phyloP scores from a whole-genome alignment of 2,797 vertebrate species.

The Tenualosa ilisha region DNA sequence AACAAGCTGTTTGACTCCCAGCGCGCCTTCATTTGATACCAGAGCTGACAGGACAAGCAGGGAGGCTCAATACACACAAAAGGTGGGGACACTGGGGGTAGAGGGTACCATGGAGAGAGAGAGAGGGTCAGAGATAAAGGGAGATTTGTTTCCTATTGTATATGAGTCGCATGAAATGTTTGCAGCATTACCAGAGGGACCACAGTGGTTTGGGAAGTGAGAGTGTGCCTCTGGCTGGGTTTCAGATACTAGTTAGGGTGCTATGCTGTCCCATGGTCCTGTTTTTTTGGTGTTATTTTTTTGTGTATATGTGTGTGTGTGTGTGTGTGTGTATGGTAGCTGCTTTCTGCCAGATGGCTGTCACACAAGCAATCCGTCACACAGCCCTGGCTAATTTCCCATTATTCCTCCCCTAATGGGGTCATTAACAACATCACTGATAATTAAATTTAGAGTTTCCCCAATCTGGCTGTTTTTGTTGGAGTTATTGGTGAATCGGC shows the following conservation, averaged over 20 bases:
- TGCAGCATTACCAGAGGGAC: conserved; percentile 34
- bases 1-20: conserved; percentile 40
- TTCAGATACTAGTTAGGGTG: conserved; percentile 42
- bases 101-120: neutral
- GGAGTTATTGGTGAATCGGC: conserved; percentile 57
- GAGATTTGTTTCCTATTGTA: conserved; percentile 21
- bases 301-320: conserved; percentile 36
- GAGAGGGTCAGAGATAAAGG: neutral
- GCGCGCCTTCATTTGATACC: conserved; percentile 35
- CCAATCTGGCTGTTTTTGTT: conserved; percentile 67
- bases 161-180: conserved; percentile 32
- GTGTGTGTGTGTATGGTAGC: neutral
- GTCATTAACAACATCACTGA: conserved; percentile 76
- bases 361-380: conserved; percentile 71
- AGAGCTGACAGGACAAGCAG: conserved; percentile 35
- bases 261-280: conserved; percentile 32
- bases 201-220: conserved; percentile 42
- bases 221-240: conserved; percentile 52
- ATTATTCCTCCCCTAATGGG: conserved; percentile 78
- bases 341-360: conserved; percentile 74
- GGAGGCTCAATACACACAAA: conserved; percentile 36
- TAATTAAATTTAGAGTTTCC: conserved; percentile 69
- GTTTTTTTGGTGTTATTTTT: conserved; percentile 1
- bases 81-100: conserved; percentile 24
- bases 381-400: conserved; percentile 71